Evolutionary conservation across 2,888 invertebrate species (phyloP), one percentile per base, ranked within the genome.

Genomic region (Cephus pulcher): DNA sequence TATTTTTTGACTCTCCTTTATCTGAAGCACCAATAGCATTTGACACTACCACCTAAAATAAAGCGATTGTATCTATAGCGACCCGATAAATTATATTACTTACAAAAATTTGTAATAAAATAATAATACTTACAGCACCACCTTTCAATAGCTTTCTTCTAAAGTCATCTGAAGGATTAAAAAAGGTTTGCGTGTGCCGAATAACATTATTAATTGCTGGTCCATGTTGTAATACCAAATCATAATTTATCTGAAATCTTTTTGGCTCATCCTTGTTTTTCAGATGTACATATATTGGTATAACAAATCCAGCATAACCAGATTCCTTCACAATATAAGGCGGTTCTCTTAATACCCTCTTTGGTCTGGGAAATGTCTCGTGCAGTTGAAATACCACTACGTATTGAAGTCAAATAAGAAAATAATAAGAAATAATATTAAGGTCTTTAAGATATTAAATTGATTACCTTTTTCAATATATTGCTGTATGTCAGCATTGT

Each of bases 291-390:
- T 98, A 97, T 87, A 99, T 97, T 0, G 96, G 96, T 80, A 99
- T 93, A 75, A 94, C 93, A 91, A 99, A 99, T 56, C 98, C 98
- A 80, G 98, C 98, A 93, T 99, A 99, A 11, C 99, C 98, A n/a
- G 97, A 96, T 91, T 98, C 98, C 86, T 96, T 95, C 40, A 99
- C 94, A 75, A 94, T 93, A 92, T 97, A 99, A 3, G 98, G 98
- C 76, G 98, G 97, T 84, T 97, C 97, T 89, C 97, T 98, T 4
- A 97, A 93, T 86, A 96, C 98, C 94, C 98, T 93, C 92, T 96
- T 97, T 73, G 98, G 98, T 88, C 97, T 98, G 15, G 95, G 95
- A 93, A 99, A 99, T 75, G 98, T 97, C 82, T 97, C 96, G 89
- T 99, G 98, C 77, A 99, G 93, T 89, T 95, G 93, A 90, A 98